These are phyloP conservation scores for Plebejus argus DNA, from an alignment of 2,888 invertebrate genomes.

Conservation along the genomic window DNA sequence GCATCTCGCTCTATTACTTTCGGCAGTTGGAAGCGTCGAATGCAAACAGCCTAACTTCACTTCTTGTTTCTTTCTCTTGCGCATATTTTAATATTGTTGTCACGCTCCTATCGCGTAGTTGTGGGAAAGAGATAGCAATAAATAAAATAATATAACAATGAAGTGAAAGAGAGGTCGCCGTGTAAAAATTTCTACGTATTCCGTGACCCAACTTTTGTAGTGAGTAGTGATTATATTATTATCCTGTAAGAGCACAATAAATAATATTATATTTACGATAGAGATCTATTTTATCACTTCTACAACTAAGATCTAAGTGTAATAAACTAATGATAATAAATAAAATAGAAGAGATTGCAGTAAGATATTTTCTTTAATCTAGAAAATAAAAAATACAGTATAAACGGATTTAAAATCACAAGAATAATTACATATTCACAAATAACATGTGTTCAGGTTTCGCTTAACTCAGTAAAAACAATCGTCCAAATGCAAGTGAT, in stretches of 20 bases:
- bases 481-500: conserved; percentile 70
- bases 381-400: conserved; percentile 81
- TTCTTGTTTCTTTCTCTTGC: too few species aligned
- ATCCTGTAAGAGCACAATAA: neutral
- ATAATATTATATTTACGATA: neutral
- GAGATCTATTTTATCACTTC: neutral
- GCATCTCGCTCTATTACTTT: too few species aligned
- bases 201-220: neutral
- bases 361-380: conserved; percentile 80
- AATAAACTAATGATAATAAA: neutral
- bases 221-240: neutral
- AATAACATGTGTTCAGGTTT: conserved; percentile 71
- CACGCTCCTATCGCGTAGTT: too few species aligned
- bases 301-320: neutral
- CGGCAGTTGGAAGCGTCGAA: too few species aligned
- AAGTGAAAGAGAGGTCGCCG: neutral
- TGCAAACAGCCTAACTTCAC: too few species aligned
- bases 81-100: too few species aligned
- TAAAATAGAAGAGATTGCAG: conserved; percentile 51
- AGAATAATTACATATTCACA: conserved; percentile 82
- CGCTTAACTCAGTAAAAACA: conserved; percentile 70
- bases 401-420: conserved; percentile 80
- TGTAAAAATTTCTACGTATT: neutral
- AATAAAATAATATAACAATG: neutral
- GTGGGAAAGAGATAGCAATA: too few species aligned